phyloP scores from a whole-genome alignment of 2,888 invertebrate genomes.

The Pomacea canaliculata region DNA sequence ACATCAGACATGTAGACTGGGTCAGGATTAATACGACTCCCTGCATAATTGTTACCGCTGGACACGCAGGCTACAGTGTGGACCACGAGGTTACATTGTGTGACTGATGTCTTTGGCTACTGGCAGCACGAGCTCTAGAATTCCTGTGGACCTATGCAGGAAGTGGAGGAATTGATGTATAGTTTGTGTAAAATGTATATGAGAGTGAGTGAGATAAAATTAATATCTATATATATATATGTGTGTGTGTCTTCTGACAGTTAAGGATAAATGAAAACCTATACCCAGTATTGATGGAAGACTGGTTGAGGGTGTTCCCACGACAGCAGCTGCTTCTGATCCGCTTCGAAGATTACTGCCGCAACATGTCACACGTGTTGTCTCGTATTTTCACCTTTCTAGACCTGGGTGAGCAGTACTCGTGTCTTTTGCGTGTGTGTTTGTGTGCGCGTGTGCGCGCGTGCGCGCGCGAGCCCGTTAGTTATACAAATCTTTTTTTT shows the following conservation, averaged over 20 bases:
- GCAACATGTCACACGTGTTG: not conserved
- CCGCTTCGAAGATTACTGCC: not conserved
- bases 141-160: no score
- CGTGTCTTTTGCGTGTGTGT: not conserved
- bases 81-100: no score
- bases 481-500: not conserved
- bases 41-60: no score
- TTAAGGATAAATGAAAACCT: conserved; percentile 3
- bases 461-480: not conserved
- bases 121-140: no score
- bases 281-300: conserved; percentile 5
- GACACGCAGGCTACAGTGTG: no score
- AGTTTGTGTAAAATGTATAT: no score
- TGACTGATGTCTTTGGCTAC: no score
- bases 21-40: no score
- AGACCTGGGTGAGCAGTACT: not conserved
- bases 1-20: no score
- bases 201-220: no score
- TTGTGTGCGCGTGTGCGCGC: not conserved
- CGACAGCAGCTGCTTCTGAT: conserved; percentile 5
- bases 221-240: no score
- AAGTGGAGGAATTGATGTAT: no score
- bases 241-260: not conserved
- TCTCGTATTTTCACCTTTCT: not conserved
- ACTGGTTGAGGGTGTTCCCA: conserved; percentile 14